These are phyloP conservation scores for Spheniscus mendiculus DNA, from an alignment of 2,113 vertebrate genomes.

Conservation along the genomic window DNA sequence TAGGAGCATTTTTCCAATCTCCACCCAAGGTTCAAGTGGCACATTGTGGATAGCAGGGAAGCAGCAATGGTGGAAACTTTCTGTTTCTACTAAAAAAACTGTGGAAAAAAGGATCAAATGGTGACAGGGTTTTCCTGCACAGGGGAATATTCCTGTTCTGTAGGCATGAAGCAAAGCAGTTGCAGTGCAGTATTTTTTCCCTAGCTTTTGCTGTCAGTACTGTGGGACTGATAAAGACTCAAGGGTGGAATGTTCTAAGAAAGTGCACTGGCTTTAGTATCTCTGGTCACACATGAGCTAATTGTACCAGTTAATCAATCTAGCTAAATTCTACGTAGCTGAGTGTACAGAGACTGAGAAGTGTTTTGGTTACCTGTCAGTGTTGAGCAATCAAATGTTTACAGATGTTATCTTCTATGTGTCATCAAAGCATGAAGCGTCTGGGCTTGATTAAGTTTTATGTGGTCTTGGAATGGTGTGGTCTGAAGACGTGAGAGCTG, in stretches of 20 bases:
- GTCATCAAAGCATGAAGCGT: background rate
- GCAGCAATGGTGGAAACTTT: background rate
- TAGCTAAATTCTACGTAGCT: background rate
- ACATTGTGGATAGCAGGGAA: background rate
- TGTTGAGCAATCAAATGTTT: background rate
- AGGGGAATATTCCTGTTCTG: background rate
- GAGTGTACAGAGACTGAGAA: background rate
- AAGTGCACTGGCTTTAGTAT: background rate
- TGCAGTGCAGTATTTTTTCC: background rate
- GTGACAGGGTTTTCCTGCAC: background rate
- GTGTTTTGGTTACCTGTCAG: background rate
- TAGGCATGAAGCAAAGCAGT: background rate
- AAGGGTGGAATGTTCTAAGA: background rate
- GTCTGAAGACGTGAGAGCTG: background rate
- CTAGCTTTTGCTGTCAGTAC: background rate
- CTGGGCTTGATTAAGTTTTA: background rate
- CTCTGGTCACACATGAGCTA: background rate
- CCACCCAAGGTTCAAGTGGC: background rate
- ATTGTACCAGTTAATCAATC: background rate
- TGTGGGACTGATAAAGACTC: background rate
- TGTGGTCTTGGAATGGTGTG: background rate
- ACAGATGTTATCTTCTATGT: background rate
- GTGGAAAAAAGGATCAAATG: background rate
- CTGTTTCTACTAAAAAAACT: background rate
- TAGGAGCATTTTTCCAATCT: background rate